Percentiles rank a stretch among this genome's conserved stretches.
These are phyloP conservation scores for Drosophila infuscata DNA, from an alignment of 2,888 invertebrate species.

Conservation along the genomic window DNA sequence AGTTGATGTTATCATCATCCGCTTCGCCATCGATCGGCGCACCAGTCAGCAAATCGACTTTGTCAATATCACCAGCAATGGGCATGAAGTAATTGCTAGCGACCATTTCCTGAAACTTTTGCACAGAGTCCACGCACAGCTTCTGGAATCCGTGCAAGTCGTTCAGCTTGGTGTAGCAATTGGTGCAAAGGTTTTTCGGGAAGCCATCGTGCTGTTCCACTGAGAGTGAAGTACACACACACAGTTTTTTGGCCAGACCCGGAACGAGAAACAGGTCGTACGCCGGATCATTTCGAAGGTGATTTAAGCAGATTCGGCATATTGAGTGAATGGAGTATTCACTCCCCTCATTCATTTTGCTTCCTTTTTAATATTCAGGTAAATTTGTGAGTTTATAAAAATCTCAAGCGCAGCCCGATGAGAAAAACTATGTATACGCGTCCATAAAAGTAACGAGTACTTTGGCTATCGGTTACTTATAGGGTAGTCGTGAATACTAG, in stretches of 20 bases:
- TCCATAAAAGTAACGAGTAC: slow-evolving; percentile 48
- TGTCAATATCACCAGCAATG: slow-evolving; percentile 41
- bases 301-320: slow-evolving; percentile 82
- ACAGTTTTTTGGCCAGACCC: slow-evolving; percentile 79
- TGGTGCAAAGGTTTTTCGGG: slow-evolving; percentile 76
- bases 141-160: slow-evolving; percentile 81
- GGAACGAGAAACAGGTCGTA: slow-evolving; percentile 77
- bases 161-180: slow-evolving; percentile 71
- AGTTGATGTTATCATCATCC: slow-evolving; percentile 70
- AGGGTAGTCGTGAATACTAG: slow-evolving; percentile 23
- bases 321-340: slow-evolving; percentile 72
- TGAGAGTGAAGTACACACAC: slow-evolving; percentile 78
- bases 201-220: slow-evolving; percentile 82
- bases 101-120: slow-evolving; percentile 76
- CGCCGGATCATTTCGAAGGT: slow-evolving; percentile 60
- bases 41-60: slow-evolving; percentile 64
- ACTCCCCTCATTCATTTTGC: slow-evolving; percentile 56
- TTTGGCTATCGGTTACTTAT: slow-evolving; percentile 45
- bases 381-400: slow-evolving; percentile 9
- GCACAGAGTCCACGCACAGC: slow-evolving; percentile 77
- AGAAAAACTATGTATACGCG: slow-evolving; percentile 56
- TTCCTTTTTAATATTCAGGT: slow-evolving; percentile 1
- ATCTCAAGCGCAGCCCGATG: slow-evolving; percentile 20
- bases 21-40: slow-evolving; percentile 47
- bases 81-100: slow-evolving; percentile 52